These are phyloP conservation scores for Callaeas wilsoni DNA, from an alignment of 2,113 vertebrate genomes.

Conservation along the genomic window DNA sequence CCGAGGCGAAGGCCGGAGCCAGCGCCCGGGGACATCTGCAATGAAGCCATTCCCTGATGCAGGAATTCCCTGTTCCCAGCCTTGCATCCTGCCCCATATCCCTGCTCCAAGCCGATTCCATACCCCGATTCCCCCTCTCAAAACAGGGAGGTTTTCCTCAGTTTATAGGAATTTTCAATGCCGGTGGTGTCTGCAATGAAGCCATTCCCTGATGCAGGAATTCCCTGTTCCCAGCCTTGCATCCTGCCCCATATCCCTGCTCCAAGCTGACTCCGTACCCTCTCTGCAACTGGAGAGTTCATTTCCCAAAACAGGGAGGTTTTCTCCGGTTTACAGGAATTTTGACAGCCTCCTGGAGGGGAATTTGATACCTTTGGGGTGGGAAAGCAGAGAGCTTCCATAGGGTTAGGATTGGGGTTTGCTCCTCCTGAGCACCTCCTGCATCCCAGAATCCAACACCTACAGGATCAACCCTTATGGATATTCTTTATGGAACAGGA, in stretches of 20 bases:
- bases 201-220: background rate
- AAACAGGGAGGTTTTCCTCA: background rate
- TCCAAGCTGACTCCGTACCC: background rate
- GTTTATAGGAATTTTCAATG: background rate
- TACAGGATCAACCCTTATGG: background rate
- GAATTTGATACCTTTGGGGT: background rate
- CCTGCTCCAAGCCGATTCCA: background rate
- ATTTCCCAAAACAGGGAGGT: background rate
- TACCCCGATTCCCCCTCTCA: background rate
- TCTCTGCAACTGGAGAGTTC: background rate
- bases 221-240: background rate
- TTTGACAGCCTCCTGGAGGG: background rate
- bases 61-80: background rate
- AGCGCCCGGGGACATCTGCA: background rate
- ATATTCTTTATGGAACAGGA: background rate
- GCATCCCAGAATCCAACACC: background rate
- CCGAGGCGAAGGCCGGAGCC: background rate
- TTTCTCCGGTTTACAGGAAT: background rate
- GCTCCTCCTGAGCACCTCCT: background rate
- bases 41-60: accelerated
- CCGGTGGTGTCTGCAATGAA: background rate
- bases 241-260: background rate
- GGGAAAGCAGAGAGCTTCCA: background rate
- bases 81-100: background rate
- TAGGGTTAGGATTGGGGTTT: background rate